Conservation (phyloP, 1,140 invertebrate genomes). For the Sogatella furcifera region DNA sequence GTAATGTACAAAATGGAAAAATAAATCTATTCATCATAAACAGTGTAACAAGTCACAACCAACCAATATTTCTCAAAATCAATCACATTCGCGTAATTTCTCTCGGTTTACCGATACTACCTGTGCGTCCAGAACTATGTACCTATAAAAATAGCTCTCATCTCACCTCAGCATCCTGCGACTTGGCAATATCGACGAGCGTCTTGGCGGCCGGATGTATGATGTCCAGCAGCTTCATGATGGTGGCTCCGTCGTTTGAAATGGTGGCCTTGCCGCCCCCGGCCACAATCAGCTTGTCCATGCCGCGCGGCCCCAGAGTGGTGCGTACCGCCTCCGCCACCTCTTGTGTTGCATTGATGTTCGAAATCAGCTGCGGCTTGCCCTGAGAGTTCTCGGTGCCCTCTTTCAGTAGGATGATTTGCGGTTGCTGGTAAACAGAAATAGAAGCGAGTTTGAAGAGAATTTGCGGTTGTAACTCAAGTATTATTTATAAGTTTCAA, state of each 20-base stretch:
- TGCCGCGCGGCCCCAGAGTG: constrained; percentile 94
- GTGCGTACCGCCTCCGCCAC: constrained; percentile 93
- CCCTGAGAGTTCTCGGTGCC: constrained; percentile 96
- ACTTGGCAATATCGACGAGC: constrained; percentile 97
- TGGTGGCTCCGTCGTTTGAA: constrained; percentile 99
- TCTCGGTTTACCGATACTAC: too few relatives aligned
- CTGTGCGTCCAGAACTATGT: too few relatives aligned
- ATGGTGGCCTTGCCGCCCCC: constrained; percentile 83
- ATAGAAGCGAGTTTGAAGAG: too few relatives aligned
- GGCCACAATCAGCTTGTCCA: constrained; percentile 98
- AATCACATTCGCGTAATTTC: too few relatives aligned
- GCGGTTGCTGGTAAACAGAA: constrained; percentile 96
- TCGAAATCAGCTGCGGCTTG: constrained; percentile 90
- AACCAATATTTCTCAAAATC: too few relatives aligned
- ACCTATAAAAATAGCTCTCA: neutral
- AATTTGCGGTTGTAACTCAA: too few relatives aligned
- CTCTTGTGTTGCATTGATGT: constrained; percentile 98
- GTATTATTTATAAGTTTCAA: too few relatives aligned
- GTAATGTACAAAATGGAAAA: too few relatives aligned
- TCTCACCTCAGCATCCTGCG: constrained; percentile 93
- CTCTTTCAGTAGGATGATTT: constrained; percentile 96
- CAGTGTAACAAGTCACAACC: too few relatives aligned
- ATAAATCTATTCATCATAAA: too few relatives aligned
- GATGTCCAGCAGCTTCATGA: constrained; percentile 93
- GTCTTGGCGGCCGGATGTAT: constrained; percentile 97